Evolutionary conservation across 2,888 invertebrate genomes (phyloP), one percentile per base, ranked within the genome.

Genomic region (Papilio protenor): DNA sequence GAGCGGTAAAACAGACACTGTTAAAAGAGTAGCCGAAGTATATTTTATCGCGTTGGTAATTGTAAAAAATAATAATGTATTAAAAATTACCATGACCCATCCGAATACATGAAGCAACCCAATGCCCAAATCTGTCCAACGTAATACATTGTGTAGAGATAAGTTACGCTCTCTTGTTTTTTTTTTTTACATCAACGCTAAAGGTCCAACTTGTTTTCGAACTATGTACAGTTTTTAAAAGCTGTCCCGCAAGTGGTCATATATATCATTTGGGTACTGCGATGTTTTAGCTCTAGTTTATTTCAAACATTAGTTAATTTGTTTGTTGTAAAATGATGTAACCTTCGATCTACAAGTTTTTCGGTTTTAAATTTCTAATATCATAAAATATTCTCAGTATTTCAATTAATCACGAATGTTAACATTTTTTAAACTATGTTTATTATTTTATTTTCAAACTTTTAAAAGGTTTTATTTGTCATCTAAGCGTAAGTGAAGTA

Each of bases 131-230:
- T 81, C 79, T 80, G 77, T 79, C 75, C 79, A 77, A 77, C 75
- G 76, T 79, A 77, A 79, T 81, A 77, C 79, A 80, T 80, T 82
- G 80, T 82, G 80, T 78, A 76, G 4, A 47, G 69, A 55, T 70
- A 77, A 76, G 79, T 80, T 82, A 79, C 73, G 74, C 73, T 78
- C 77, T 77, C 59, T 76, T 47, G 70, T 11, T 80, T 81, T 83
- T 77, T 11, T 80, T 81, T 83, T 77, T 76, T 78, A 76, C 75
- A 73, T 75, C 76, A 66, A 66, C 73, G 47, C 73, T 59, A 33
- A 49, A 55, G 49, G 52, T 61, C 49, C 74, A 16, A 64, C 74
- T 74, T 64, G 74, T 74, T 74, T 74, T 74, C 52, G 40, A 12
- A 61, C 61, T 21, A 45, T 12, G 64, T 66, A 59, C 11, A 14